phyloP scores from a whole-genome alignment of 2,113 vertebrate species.

The Boleophthalmus pectinirostris region DNA sequence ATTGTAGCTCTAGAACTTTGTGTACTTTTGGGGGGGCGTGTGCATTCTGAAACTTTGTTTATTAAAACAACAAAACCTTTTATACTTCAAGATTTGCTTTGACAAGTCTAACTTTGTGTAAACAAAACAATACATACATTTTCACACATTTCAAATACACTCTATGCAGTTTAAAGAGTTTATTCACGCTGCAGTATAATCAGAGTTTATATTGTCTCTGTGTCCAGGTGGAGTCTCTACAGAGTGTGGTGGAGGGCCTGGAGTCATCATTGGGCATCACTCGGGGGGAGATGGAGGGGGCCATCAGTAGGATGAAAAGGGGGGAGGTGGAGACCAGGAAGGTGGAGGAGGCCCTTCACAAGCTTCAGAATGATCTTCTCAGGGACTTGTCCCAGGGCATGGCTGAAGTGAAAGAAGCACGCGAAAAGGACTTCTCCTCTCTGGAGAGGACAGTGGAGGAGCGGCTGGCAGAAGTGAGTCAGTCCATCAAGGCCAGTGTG shows the following conservation, averaged over 20 bases:
- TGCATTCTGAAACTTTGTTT: not conserved
- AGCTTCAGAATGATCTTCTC: slow-evolving; percentile 90
- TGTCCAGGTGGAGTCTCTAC: slow-evolving; percentile 84
- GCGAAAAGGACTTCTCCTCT: slow-evolving; percentile 88
- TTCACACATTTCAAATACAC: not conserved
- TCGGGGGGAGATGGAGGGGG: slow-evolving; percentile 83
- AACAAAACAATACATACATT: not conserved
- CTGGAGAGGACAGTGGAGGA: slow-evolving; percentile 91
- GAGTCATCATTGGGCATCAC: slow-evolving; percentile 82
- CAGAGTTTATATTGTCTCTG: not conserved
- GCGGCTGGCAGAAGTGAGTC: slow-evolving; percentile 87
- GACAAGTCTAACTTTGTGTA: not conserved
- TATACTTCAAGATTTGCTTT: not conserved
- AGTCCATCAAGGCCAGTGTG: slow-evolving; percentile 88
- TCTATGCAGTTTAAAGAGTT: not conserved
- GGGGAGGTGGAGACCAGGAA: slow-evolving; percentile 85
- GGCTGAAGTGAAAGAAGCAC: slow-evolving; percentile 88
- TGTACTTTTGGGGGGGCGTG: slow-evolving; percentile 20
- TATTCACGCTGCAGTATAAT: not conserved
- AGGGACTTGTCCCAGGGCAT: slow-evolving; percentile 88
- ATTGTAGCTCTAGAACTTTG: slow-evolving; percentile 20
- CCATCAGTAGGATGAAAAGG: slow-evolving; percentile 79
- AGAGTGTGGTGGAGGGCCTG: slow-evolving; percentile 77
- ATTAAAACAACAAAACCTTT: not conserved
- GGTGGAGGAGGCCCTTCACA: slow-evolving; percentile 90